phyloP scores from a whole-genome alignment of 2,113 vertebrate genomes.

The Centropristis striata region DNA sequence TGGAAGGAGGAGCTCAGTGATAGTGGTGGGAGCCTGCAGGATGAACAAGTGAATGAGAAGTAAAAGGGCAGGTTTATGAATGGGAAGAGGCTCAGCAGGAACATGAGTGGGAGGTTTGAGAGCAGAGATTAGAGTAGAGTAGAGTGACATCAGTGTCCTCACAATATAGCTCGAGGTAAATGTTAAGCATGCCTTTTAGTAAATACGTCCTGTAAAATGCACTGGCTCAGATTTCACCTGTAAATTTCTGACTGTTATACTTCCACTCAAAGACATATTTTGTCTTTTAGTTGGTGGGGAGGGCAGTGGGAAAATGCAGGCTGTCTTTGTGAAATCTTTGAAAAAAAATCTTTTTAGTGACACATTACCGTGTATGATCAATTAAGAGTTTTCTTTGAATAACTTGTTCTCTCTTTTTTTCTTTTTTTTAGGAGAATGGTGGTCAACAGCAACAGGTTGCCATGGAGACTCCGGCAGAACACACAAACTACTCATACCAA shows the following conservation, averaged over 20 bases:
- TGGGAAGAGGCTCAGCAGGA: not conserved
- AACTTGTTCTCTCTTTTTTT: not conserved
- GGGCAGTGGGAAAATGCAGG: constrained; percentile 20
- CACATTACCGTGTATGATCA: not conserved
- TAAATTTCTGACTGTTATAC: not conserved
- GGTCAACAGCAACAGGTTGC: constrained; percentile 90
- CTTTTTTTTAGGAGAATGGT: constrained; percentile 86
- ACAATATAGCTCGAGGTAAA: not conserved
- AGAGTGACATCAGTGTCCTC: not conserved
- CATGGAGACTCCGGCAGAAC: constrained; percentile 90
- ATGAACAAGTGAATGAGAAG: constrained; percentile 21
- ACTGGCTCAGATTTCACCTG: not conserved
- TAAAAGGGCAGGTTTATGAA: constrained; percentile 28
- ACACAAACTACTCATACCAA: constrained; percentile 92
- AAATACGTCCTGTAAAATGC: not conserved
- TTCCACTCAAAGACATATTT: not conserved
- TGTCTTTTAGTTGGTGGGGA: not conserved
- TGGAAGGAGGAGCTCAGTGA: constrained; percentile 25
- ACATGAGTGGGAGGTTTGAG: not conserved
- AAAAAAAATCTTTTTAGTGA: not conserved
- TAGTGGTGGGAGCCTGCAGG: not conserved
- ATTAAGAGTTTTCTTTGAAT: not conserved
- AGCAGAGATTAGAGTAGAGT: not conserved
- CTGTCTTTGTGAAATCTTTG: not conserved
- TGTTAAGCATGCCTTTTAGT: not conserved